A percentile compares a stretch with the other conserved stretches of the same genome.
Conservation (phyloP, 1,140 invertebrate genomes). For the Papilio polyxenes region DNA sequence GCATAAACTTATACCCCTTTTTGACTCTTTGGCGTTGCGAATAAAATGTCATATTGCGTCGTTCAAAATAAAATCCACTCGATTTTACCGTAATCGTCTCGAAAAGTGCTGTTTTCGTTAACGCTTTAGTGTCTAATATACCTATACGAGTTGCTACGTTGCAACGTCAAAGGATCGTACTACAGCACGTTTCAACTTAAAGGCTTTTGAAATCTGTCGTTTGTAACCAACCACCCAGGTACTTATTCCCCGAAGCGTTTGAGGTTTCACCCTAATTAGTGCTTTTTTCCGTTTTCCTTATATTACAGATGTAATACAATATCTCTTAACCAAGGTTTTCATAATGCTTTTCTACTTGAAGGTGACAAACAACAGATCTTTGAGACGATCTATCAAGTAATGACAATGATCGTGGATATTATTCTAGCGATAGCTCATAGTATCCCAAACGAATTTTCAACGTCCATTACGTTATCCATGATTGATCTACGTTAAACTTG, state of each 20-base stretch:
- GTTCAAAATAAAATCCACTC: neutral
- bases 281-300: neutral
- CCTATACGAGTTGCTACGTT: neutral
- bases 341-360: neutral
- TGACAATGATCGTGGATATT: no score
- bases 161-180: slow-evolving; percentile 6
- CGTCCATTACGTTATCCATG: neutral
- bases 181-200: neutral
- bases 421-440: no score
- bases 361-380: neutral
- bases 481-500: neutral
- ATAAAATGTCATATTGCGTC: neutral
- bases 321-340: neutral
- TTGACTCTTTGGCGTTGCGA: neutral
- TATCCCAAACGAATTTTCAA: neutral
- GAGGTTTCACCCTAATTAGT: neutral
- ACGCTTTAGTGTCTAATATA: slow-evolving; percentile 10
- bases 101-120: neutral
- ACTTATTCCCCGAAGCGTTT: neutral
- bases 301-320: neutral
- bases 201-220: neutral
- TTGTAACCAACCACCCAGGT: neutral
- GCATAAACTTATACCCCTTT: no score
- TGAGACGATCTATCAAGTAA: no score
- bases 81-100: neutral